Evolutionary conservation across 1,140 invertebrate genomes (phyloP).

Genomic region (Centruroides vittatus): DNA sequence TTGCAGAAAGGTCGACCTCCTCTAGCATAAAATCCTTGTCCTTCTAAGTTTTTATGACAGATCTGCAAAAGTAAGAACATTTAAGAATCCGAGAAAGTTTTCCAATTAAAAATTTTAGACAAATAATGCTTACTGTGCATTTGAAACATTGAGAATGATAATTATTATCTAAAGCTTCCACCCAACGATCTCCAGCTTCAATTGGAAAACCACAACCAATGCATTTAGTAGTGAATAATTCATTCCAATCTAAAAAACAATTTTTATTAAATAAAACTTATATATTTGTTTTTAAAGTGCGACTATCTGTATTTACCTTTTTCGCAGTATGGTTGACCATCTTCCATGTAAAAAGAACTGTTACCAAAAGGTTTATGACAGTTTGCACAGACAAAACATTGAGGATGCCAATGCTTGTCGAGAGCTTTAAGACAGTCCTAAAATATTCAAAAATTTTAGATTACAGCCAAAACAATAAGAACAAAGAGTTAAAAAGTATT

Average conservation of each 20-base stretch:
- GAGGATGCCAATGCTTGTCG: constrained; percentile 92
- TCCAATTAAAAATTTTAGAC: no score
- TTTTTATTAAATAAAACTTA: background rate
- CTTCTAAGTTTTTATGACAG: constrained; percentile 97
- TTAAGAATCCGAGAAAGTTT: background rate
- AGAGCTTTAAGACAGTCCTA: constrained; percentile 95
- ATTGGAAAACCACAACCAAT: constrained; percentile 95
- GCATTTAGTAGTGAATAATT: constrained; percentile 96
- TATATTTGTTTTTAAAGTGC: background rate
- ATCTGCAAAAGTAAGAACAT: constrained; percentile 25
- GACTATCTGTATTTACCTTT: constrained; percentile 26
- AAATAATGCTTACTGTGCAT: constrained; percentile 52
- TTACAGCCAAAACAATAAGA: background rate
- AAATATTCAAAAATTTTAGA: background rate
- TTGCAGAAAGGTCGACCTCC: constrained; percentile 96
- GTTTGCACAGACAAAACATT: constrained; percentile 90
- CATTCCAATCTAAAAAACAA: constrained; percentile 66
- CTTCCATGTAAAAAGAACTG: constrained; percentile 93
- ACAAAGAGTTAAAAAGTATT: background rate
- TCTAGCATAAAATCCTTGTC: constrained; percentile 97
- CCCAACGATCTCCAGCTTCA: constrained; percentile 98
- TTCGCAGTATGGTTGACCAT: constrained; percentile 94
- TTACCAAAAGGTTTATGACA: constrained; percentile 92
- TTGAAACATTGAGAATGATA: constrained; percentile 99
- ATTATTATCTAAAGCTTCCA: constrained; percentile 96